Evolutionary conservation across 2,113 vertebrate species (phyloP).

Genomic region (Urocynchramus pylzowi): DNA sequence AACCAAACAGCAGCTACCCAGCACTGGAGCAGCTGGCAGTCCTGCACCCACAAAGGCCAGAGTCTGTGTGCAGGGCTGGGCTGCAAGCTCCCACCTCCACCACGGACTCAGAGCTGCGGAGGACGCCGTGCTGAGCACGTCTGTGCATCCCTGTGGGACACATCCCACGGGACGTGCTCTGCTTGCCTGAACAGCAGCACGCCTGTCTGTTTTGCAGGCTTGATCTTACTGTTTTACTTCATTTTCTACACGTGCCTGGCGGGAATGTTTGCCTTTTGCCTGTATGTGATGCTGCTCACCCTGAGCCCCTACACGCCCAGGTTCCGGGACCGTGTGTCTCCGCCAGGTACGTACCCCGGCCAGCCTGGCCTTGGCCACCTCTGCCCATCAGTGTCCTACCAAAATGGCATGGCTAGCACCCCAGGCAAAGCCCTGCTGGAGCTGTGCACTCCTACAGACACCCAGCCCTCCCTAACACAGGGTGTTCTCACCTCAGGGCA

Average conservation of each 20-base stretch:
- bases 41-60: neutral
- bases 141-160: neutral
- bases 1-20: rapidly evolving
- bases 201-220: constrained; percentile 74
- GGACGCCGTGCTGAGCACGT: neutral
- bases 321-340: constrained; percentile 87
- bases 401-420: rapidly evolving
- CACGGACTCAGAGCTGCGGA: neutral
- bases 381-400: neutral
- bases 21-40: neutral
- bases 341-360: constrained; percentile 81
- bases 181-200: neutral
- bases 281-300: constrained; percentile 89
- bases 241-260: constrained; percentile 88
- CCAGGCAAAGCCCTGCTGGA: neutral
- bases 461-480: neutral
- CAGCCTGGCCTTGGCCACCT: neutral
- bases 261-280: constrained; percentile 90
- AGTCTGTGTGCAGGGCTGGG: neutral
- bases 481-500: neutral
- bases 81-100: neutral
- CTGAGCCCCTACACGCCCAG: constrained; percentile 89
- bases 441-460: neutral
- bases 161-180: neutral
- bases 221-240: constrained; percentile 91